Percentiles rank a stretch among this genome's conserved stretches.
phyloP scores from a whole-genome alignment of 2,113 vertebrate genomes.

The Melanotaenia duboulayi region DNA sequence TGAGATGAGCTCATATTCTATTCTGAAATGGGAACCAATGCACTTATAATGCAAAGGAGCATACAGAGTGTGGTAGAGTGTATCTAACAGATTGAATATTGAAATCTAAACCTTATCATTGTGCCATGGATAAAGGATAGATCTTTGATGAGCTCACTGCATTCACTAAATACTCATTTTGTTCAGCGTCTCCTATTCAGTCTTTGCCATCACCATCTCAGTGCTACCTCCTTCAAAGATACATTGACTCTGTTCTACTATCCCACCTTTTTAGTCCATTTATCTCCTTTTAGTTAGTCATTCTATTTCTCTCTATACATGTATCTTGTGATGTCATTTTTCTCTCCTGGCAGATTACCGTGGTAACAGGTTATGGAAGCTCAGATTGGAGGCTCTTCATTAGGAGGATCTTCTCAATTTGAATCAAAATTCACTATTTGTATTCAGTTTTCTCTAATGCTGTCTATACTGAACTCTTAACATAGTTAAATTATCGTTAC shows the following conservation, averaged over 20 bases:
- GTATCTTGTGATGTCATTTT: conserved; percentile 12
- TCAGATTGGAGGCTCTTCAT: conserved; percentile 24
- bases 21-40: conserved; percentile 53
- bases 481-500: too few species aligned
- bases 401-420: conserved; percentile 12
- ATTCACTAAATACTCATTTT: conserved; percentile 46
- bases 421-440: neutral
- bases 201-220: conserved; percentile 16
- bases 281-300: conserved; percentile 25
- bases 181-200: conserved; percentile 10
- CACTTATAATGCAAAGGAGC: conserved; percentile 27
- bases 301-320: conserved; percentile 18
- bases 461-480: neutral
- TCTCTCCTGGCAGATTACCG: conserved; percentile 49
- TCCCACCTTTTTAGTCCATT: conserved; percentile 17
- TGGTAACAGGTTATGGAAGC: conserved; percentile 56
- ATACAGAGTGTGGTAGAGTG: conserved; percentile 37
- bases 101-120: conserved; percentile 73
- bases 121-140: conserved; percentile 14
- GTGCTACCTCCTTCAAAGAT: conserved; percentile 13
- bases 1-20: conserved; percentile 46
- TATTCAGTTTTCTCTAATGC: neutral
- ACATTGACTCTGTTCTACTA: conserved; percentile 12
- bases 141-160: conserved; percentile 62
- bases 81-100: conserved; percentile 60